Percentiles rank a stretch among this genome's conserved stretches.
phyloP scores from a whole-genome alignment of 1,140 invertebrate species.

The Mesaphorura yosii region DNA sequence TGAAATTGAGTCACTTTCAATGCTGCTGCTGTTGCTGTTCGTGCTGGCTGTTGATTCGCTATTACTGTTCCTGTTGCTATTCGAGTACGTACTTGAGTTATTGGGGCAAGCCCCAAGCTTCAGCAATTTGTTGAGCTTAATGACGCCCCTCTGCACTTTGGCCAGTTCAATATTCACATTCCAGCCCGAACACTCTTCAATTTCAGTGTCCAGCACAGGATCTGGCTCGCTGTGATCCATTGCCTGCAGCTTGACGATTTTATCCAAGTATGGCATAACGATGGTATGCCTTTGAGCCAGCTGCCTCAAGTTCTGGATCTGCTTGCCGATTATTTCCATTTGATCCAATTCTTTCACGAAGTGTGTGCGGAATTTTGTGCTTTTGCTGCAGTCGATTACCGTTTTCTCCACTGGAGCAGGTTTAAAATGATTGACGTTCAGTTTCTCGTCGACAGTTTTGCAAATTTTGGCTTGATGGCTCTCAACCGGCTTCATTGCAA shows the following conservation, averaged over 20 bases:
- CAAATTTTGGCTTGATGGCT: not conserved
- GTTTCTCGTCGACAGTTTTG: not conserved
- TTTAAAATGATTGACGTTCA: not conserved
- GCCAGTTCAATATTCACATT: constrained; percentile 26
- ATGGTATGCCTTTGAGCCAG: constrained; percentile 20
- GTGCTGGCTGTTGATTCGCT: not conserved
- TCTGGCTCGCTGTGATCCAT: constrained; percentile 16
- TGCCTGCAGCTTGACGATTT: constrained; percentile 13
- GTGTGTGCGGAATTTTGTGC: constrained; percentile 13
- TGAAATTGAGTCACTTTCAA: not conserved
- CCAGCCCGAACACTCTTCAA: constrained; percentile 30
- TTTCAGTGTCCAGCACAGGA: constrained; percentile 17
- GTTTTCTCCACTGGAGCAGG: not conserved
- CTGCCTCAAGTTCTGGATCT: constrained; percentile 23
- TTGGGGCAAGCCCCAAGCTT: not conserved
- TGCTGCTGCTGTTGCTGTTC: not conserved
- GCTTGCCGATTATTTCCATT: constrained; percentile 25
- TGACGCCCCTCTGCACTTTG: constrained; percentile 23
- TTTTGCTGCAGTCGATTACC: not conserved
- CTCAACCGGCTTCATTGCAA: not conserved
- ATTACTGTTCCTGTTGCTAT: not conserved
- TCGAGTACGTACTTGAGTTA: not conserved
- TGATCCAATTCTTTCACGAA: constrained; percentile 17
- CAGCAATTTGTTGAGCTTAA: constrained; percentile 1
- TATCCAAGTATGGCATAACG: constrained; percentile 22